Conservation (phyloP, 2,113 vertebrate species). For the Saguinus midas region DNA sequence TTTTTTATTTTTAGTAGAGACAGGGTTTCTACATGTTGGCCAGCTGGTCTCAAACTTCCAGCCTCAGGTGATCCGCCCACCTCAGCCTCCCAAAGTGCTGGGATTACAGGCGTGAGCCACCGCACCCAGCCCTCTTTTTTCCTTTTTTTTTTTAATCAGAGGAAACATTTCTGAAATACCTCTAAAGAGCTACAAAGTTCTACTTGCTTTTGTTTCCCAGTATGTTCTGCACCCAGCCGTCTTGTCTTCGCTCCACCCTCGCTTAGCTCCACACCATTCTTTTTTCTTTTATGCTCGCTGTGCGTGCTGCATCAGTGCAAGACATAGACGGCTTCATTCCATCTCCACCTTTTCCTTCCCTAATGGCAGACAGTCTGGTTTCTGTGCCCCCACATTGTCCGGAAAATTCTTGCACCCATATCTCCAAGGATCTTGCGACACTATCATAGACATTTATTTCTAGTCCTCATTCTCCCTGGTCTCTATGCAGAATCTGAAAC, state of each 20-base stretch:
- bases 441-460: background rate
- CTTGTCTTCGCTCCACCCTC: background rate
- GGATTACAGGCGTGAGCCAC: too few relatives aligned
- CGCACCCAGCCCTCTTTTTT: too few relatives aligned
- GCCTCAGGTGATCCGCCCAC: too few relatives aligned
- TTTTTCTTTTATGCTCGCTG: background rate
- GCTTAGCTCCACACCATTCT: background rate
- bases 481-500: constrained; percentile 12
- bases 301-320: background rate
- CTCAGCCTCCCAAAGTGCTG: too few relatives aligned
- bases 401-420: background rate
- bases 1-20: too few relatives aligned
- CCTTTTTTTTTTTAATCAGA: background rate
- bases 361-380: background rate
- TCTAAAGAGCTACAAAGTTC: background rate
- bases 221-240: background rate
- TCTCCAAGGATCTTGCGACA: background rate
- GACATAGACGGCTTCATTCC: background rate
- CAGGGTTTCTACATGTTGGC: too few relatives aligned
- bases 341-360: background rate
- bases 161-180: background rate
- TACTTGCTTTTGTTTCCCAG: background rate
- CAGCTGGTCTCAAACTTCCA: too few relatives aligned
- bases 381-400: background rate
- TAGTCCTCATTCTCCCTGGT: background rate